Percentiles rank a stretch among this genome's conserved stretches.
Conservation (phyloP, 2,888 invertebrate species). For the Metopia argyrocephala region DNA sequence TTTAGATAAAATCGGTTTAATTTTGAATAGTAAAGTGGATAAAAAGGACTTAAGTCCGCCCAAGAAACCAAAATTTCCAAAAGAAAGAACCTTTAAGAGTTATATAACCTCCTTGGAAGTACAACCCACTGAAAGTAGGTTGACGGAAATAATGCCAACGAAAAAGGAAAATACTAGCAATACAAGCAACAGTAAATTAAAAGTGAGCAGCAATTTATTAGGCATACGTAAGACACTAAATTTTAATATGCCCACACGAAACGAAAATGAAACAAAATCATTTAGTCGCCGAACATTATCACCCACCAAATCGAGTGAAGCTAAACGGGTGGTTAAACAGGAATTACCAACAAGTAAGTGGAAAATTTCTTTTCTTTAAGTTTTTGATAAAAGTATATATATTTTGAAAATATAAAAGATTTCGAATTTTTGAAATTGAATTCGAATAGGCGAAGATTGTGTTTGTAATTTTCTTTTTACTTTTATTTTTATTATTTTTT, state of each 20-base stretch:
- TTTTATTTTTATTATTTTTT: too few species aligned
- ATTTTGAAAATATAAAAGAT: too few species aligned
- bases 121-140: slow-evolving; percentile 31
- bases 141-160: slow-evolving; percentile 48
- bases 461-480: too few species aligned
- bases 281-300: slow-evolving; percentile 62
- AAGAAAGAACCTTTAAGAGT: slow-evolving; percentile 65
- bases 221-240: slow-evolving; percentile 56
- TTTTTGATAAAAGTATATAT: too few species aligned
- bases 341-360: slow-evolving; percentile 64
- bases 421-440: too few species aligned
- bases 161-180: slow-evolving; percentile 40
- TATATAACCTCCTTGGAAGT: slow-evolving; percentile 59
- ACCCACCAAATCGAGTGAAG: slow-evolving; percentile 65
- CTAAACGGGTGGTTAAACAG: slow-evolving; percentile 62
- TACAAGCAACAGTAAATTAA: slow-evolving; percentile 28
- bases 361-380: neutral
- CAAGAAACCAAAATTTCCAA: slow-evolving; percentile 63
- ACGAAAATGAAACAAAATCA: slow-evolving; percentile 50
- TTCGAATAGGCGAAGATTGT: too few species aligned
- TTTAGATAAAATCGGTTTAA: slow-evolving; percentile 65
- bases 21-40: slow-evolving; percentile 34
- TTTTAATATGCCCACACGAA: slow-evolving; percentile 27
- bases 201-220: slow-evolving; percentile 54
- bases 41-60: slow-evolving; percentile 58